Evolutionary conservation across 2,888 invertebrate genomes (phyloP).

Genomic region (Chromoteleia sp.): DNA sequence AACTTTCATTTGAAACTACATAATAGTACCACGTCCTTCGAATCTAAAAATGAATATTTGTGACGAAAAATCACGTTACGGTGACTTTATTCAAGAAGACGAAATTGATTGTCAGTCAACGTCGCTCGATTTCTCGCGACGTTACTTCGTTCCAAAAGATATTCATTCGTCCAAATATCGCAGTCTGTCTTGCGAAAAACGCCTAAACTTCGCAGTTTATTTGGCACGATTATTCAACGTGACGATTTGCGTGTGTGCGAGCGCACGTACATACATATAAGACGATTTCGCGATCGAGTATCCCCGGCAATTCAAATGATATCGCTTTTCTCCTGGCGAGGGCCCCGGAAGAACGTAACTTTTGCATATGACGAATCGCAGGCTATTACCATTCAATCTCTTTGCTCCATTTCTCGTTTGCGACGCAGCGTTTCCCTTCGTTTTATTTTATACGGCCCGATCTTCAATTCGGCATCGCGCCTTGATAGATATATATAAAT

Average conservation of each 20-base stretch:
- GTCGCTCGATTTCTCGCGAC: slow-evolving; percentile 45
- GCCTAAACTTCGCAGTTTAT: slow-evolving; percentile 73
- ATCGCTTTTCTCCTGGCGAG: slow-evolving; percentile 78
- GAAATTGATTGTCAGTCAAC: slow-evolving; percentile 54
- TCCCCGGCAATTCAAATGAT: slow-evolving; percentile 80
- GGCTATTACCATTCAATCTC: slow-evolving; percentile 83
- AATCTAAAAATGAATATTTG: slow-evolving; percentile 14
- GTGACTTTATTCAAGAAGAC: slow-evolving; percentile 18
- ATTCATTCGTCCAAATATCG: slow-evolving; percentile 76
- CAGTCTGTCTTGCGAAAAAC: slow-evolving; percentile 70
- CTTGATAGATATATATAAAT: slow-evolving; percentile 60
- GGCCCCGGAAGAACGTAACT: slow-evolving; percentile 72
- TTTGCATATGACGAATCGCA: slow-evolving; percentile 84
- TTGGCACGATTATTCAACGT: slow-evolving; percentile 79
- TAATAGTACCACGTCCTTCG: not conserved
- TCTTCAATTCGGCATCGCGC: slow-evolving; percentile 61
- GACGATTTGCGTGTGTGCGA: slow-evolving; percentile 65
- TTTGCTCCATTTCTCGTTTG: slow-evolving; percentile 78
- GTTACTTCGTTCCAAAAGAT: slow-evolving; percentile 53
- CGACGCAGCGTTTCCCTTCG: slow-evolving; percentile 78
- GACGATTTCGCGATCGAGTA: slow-evolving; percentile 72
- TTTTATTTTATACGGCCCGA: slow-evolving; percentile 76
- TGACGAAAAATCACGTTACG: slow-evolving; percentile 20
- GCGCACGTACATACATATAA: slow-evolving; percentile 44
- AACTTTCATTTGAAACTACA: not conserved